A percentile compares a stretch with the other conserved stretches of the same genome.
Conservation (phyloP, 1,140 invertebrate genomes). For the Papilio aristodemus region DNA sequence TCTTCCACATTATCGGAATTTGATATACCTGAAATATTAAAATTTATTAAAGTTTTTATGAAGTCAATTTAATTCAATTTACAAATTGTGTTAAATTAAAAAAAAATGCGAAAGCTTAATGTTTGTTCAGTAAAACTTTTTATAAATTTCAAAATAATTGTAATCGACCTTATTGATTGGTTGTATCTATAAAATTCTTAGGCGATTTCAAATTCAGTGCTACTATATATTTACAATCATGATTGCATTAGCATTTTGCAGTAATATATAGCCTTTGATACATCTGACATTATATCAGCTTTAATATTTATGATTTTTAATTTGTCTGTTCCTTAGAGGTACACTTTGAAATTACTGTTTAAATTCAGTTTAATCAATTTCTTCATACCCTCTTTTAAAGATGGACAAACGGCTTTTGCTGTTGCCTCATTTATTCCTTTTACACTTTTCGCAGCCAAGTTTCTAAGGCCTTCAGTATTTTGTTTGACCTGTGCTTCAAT, state of each 20-base stretch:
- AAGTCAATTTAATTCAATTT: too few relatives aligned
- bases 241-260: neutral
- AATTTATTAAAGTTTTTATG: neutral
- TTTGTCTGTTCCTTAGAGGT: neutral
- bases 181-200: neutral
- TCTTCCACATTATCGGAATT: neutral
- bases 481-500: neutral
- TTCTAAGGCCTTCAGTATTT: neutral
- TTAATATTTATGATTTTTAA: neutral
- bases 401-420: slow-evolving; percentile 6
- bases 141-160: too few relatives aligned
- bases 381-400: neutral
- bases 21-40: neutral
- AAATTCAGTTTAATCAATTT: neutral
- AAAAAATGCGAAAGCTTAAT: too few relatives aligned
- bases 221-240: neutral
- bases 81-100: too few relatives aligned
- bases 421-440: neutral
- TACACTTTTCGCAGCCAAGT: neutral
- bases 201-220: neutral
- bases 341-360: slow-evolving; percentile 6
- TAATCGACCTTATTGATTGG: neutral
- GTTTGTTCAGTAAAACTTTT: too few relatives aligned
- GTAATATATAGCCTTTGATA: neutral
- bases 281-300: neutral